Evolutionary conservation across 2,797 vertebrate species (phyloP), one percentile per base, ranked within the genome.

Genomic region (Dipus sagitta): DNA sequence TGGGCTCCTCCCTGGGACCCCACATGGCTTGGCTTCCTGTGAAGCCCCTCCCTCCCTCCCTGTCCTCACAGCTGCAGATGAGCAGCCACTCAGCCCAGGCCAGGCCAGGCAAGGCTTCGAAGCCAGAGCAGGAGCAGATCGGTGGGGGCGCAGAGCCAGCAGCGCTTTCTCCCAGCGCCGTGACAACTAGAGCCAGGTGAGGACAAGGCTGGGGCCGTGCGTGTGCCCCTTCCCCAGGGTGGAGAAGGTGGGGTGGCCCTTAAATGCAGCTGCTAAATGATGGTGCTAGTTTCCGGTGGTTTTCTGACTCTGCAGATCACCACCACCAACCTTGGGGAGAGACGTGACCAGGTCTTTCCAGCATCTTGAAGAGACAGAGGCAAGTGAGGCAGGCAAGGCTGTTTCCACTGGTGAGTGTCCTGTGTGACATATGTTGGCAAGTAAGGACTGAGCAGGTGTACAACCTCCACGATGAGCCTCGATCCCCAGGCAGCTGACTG

Each of bases 291-390:
- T 20, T 30, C 30, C 12, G 0, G 13, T 23, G 64, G 0, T 75
- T n/a, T 58, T n/a, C 28, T 92, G 71, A 0, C 75, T 30, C 3
- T 18, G 15, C 85, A 97, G 94, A 13, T 76, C 90, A 58, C 18
- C n/a, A 15, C 30, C 28, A 15, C 30, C 32, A 0, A 1, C 4
- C 21, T 47, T 1, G 26, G 32, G 23, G 5, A 6, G 60, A 89
- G 87, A 81, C 0, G 0, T 20, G 1, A 20, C 28, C 0, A 0
- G 0, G 1, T 17, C 65, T 23, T 17, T 47, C 3, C 1, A 0
- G 38, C n/a, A 6, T 4, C 67, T 52, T 4, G 0, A 68, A 75
- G 70, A 68, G 3, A 32, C n/a, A 60, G 14, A 0, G n/a, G 42
- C 18, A 14, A 24, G 28, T 0, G 13, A 0, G 30, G 10, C 1